Evolutionary conservation across 2,113 vertebrate genomes (phyloP), one percentile per base, ranked within the genome.

Genomic region (Euleptes europaea): DNA sequence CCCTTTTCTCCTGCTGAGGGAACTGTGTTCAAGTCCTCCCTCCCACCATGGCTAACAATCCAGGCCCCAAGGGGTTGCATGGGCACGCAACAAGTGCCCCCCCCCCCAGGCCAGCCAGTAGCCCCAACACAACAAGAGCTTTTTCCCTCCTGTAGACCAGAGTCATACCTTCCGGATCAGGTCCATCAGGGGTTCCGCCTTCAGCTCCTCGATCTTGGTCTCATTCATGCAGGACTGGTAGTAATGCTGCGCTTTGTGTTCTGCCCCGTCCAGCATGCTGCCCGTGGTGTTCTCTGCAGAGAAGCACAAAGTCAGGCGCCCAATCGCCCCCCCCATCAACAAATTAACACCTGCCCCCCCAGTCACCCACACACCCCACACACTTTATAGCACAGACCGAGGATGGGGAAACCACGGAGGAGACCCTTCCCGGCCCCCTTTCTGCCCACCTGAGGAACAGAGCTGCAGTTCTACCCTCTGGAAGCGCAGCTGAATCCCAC

Each of bases 201-300:
- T 97, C 66, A 99, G 96, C 73, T 96, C 96, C 91, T 99, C 97
- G 0, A 99, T 99, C 91, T 97, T 98, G 89, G 94, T 94, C 90
- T 99, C 98, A 0, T 98, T 99, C 98, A 99, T 99, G 88, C 99
- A 99, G 17, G 99, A 96, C 81, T 97, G 97, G 95, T 98, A 99
- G 85, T 99, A 99, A 3, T 94, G 94, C 91, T 98, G 98, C 3
- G 98, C 97, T 90, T 99, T 99, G 84, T 95, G 96, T 84, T 99
- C 98, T 0, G 98, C 98, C 78, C 97, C 95, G 0, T 97, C 98
- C 35, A 97, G 92, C 74, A 92, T 94, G 0, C 96, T 97, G 92
- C 97, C 96, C 0, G 97, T 98, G 49, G 95, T 95, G 91, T 98
- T 99, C 91, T 99, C 99, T 99, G 93, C 1, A 8, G 89, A 15